These are phyloP conservation scores for Diplodus puntazzo DNA, from an alignment of 2,797 vertebrate species.

Conservation along the genomic window DNA sequence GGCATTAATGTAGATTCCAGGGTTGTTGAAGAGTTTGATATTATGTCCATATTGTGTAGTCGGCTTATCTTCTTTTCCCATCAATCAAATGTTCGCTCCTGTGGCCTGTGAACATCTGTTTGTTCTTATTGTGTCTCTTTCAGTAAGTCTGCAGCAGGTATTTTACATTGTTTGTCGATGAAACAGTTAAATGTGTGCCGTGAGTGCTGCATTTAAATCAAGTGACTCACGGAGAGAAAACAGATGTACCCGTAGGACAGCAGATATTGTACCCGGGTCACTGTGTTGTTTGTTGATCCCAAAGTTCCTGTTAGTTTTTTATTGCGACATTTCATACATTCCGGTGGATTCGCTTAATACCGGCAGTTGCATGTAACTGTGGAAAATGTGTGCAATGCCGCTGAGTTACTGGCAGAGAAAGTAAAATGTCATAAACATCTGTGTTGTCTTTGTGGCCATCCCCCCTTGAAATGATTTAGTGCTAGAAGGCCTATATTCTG, in stretches of 20 bases:
- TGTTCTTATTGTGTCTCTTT: neutral
- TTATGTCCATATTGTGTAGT: neutral
- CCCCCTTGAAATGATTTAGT: neutral
- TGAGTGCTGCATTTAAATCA: neutral
- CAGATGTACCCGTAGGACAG: constrained; percentile 23
- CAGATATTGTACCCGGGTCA: constrained; percentile 35
- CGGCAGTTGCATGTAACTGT: neutral
- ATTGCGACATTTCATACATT: constrained; percentile 60
- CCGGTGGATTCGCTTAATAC: constrained; percentile 15
- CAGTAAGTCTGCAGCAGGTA: neutral
- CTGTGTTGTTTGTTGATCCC: constrained; percentile 64
- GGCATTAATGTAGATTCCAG: neutral
- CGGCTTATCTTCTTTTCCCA: neutral
- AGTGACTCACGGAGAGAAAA: constrained; percentile 45
- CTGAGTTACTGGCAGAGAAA: neutral
- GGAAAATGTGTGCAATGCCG: neutral
- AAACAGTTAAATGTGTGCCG: neutral
- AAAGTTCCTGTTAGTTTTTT: constrained; percentile 76
- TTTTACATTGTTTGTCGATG: constrained; percentile 11
- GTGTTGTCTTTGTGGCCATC: neutral
- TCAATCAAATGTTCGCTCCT: neutral
- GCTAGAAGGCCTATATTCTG: neutral
- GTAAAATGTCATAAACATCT: constrained; percentile 6
- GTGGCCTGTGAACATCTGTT: neutral
- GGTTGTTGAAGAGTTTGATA: neutral